Percentiles rank a stretch among this genome's conserved stretches.
phyloP scores from a whole-genome alignment of 1,140 invertebrate genomes.

The Bombus impatiens region DNA sequence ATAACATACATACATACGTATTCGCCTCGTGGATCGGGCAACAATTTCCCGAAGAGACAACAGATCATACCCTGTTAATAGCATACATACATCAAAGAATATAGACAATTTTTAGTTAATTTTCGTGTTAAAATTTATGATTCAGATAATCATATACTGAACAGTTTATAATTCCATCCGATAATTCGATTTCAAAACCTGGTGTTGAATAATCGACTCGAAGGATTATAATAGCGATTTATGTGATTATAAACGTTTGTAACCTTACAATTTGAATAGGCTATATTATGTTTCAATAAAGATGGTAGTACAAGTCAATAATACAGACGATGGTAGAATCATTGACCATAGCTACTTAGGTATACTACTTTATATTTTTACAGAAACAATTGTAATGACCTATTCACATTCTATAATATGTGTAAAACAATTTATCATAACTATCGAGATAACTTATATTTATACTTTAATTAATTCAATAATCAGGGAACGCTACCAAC shows the following conservation, averaged over 20 bases:
- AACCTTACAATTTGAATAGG: not conserved
- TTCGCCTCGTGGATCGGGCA: not conserved
- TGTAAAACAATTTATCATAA: not conserved
- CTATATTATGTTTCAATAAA: not conserved
- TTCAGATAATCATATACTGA: not conserved
- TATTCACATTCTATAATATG: not conserved
- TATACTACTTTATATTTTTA: not conserved
- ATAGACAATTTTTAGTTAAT: not conserved
- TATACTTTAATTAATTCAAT: not conserved
- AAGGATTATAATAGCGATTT: not conserved
- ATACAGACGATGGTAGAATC: not conserved
- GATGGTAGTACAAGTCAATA: slow-evolving; percentile 1
- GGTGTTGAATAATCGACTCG: not conserved
- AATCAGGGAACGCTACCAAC: too few species aligned
- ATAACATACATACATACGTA: slow-evolving; percentile 31
- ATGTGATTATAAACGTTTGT: not conserved
- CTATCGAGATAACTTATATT: not conserved
- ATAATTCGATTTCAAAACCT: not conserved
- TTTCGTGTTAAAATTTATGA: not conserved
- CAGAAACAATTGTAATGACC: not conserved
- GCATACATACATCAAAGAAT: not conserved
- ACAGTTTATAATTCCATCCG: too few species aligned
- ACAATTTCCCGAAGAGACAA: slow-evolving; percentile 24
- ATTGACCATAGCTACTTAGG: not conserved
- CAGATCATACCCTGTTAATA: slow-evolving; percentile 7